phyloP scores from a whole-genome alignment of 1,140 invertebrate species.

The Tetranychus cinnabarinus region DNA sequence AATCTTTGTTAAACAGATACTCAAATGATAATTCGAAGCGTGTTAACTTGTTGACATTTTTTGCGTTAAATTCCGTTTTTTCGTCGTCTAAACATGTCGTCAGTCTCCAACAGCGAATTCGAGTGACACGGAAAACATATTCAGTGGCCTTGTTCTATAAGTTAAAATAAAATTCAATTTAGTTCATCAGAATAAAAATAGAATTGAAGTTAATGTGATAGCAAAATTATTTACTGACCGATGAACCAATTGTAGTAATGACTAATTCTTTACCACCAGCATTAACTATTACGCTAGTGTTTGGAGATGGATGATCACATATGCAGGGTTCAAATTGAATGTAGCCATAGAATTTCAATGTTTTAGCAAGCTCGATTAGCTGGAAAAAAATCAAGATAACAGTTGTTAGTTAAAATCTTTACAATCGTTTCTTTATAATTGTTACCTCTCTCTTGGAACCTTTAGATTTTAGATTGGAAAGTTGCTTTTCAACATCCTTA shows the following conservation, averaged over 20 bases:
- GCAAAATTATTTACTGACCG: background rate
- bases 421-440: background rate
- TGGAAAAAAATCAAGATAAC: constrained; percentile 22
- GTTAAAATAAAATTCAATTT: background rate
- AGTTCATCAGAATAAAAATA: constrained; percentile 1
- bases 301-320: constrained; percentile 47
- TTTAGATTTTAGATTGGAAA: constrained; percentile 41
- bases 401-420: background rate
- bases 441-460: constrained; percentile 55
- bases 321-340: constrained; percentile 50
- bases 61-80: background rate
- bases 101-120: constrained; percentile 91
- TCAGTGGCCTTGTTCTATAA: constrained; percentile 35
- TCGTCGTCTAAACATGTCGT: constrained; percentile 22
- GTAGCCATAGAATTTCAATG: constrained; percentile 64
- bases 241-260: background rate
- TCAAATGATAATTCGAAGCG: constrained; percentile 71
- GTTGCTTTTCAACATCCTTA: constrained; percentile 38
- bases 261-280: constrained; percentile 49
- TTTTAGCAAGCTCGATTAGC: constrained; percentile 56
- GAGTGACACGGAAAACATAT: constrained; percentile 65
- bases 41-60: constrained; percentile 9
- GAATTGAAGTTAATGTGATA: background rate
- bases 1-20: constrained; percentile 76
- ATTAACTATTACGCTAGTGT: constrained; percentile 37